Evolutionary conservation across 2,888 invertebrate species (phyloP).

Genomic region (Parthenolecanium corni): DNA sequence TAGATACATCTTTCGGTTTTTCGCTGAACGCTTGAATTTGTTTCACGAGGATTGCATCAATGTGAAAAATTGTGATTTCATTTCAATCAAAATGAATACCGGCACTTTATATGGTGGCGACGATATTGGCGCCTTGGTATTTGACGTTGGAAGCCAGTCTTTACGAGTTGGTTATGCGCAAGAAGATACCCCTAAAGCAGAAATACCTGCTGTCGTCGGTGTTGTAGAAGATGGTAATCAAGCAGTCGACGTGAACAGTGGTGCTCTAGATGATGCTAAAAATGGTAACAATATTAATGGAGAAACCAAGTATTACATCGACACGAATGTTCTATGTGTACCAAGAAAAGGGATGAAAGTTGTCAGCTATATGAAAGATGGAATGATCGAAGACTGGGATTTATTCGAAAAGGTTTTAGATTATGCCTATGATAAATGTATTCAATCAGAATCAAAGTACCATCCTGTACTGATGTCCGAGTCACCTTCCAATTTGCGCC

Average conservation of each 20-base stretch:
- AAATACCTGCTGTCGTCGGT: slow-evolving; percentile 88
- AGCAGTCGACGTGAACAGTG: slow-evolving; percentile 49
- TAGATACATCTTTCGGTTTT: too few relatives aligned
- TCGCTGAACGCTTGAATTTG: too few relatives aligned
- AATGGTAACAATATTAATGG: slow-evolving; percentile 50
- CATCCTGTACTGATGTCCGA: slow-evolving; percentile 98
- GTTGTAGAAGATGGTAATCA: slow-evolving; percentile 52
- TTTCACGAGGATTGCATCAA: too few relatives aligned
- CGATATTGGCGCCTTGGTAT: slow-evolving; percentile 96
- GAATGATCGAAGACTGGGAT: slow-evolving; percentile 99
- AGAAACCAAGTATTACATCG: slow-evolving; percentile 69
- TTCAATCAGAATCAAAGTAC: slow-evolving; percentile 85
- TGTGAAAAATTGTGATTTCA: too few relatives aligned
- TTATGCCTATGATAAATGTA: slow-evolving; percentile 84
- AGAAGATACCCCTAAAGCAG: slow-evolving; percentile 98
- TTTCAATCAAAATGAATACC: slow-evolving; percentile 30
- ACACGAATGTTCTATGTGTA: slow-evolving; percentile 83
- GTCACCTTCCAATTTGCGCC: slow-evolving; percentile 88
- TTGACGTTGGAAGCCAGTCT: slow-evolving; percentile 89
- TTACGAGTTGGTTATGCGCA: slow-evolving; percentile 88
- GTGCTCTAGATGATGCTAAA: slow-evolving; percentile 51
- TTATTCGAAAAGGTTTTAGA: slow-evolving; percentile 92
- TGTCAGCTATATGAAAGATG: slow-evolving; percentile 88
- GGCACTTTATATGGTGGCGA: slow-evolving; percentile 82
- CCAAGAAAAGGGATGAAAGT: slow-evolving; percentile 79